Conservation (phyloP, 2,113 vertebrate species). For the Pituophis catenifer region DNA sequence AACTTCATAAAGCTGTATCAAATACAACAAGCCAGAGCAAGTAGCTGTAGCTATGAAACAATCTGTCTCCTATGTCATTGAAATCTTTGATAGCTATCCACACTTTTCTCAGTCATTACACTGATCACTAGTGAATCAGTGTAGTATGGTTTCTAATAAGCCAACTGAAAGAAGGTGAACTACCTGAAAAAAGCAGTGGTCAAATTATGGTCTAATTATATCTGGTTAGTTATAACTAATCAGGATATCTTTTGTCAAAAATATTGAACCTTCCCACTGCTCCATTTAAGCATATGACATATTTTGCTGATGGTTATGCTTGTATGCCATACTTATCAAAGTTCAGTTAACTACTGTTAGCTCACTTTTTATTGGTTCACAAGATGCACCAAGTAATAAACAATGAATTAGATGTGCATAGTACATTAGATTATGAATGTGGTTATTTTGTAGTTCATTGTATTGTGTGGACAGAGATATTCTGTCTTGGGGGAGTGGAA, state of each 20-base stretch:
- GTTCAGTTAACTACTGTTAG: background rate
- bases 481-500: background rate
- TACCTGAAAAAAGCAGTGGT: background rate
- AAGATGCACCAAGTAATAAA: background rate
- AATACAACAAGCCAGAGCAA: background rate
- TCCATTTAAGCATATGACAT: background rate
- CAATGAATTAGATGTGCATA: background rate
- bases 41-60: background rate
- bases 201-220: background rate
- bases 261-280: background rate
- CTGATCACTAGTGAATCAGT: background rate
- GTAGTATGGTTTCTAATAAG: background rate
- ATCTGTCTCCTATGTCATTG: background rate
- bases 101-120: background rate
- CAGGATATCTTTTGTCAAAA: background rate
- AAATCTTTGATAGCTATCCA: background rate
- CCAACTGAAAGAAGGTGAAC: background rate
- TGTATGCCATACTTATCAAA: background rate
- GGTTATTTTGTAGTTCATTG: background rate
- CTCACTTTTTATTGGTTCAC: background rate
- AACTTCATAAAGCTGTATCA: background rate
- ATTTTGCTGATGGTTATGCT: background rate
- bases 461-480: background rate
- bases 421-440: background rate
- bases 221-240: background rate